These are phyloP conservation scores for Sminthurides aquaticus DNA, from an alignment of 2,888 invertebrate genomes.

Conservation along the genomic window DNA sequence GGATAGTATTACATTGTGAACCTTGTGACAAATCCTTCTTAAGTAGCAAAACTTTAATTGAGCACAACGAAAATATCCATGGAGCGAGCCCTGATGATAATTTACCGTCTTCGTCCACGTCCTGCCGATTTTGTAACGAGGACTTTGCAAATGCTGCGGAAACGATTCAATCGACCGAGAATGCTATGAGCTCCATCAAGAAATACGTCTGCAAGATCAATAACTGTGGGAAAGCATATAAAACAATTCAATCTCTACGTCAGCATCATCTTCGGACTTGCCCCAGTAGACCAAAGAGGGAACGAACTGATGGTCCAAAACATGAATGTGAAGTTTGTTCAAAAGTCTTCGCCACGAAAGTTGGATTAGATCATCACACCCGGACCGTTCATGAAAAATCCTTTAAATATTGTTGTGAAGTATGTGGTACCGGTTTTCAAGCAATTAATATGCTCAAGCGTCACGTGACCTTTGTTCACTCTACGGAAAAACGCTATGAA, in stretches of 20 bases:
- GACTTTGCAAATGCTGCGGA: no score
- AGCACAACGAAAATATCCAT: no score
- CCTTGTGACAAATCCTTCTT: no score
- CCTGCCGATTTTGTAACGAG: no score
- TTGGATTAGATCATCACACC: constrained; percentile 2
- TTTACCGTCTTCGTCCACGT: no score
- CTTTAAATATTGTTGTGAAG: constrained; percentile 11
- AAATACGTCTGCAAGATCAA: not conserved
- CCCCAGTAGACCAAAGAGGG: not conserved
- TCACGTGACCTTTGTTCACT: constrained; percentile 9
- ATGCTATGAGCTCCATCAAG: no score
- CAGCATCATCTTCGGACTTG: not conserved
- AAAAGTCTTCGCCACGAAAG: constrained; percentile 6
- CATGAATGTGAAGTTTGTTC: constrained; percentile 2
- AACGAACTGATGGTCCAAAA: not conserved
- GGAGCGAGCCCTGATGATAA: no score
- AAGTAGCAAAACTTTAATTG: no score
- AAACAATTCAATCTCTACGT: not conserved
- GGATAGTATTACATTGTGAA: no score
- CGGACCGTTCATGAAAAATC: constrained; percentile 15
- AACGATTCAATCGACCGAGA: no score
- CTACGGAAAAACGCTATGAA: constrained; percentile 9
- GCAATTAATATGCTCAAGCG: constrained; percentile 6
- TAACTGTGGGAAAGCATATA: not conserved
- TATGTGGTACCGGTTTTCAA: constrained; percentile 15